Base-by-base conservation (phyloP, 2,797 vertebrate genomes). In the Buceros bicornis region DNA sequence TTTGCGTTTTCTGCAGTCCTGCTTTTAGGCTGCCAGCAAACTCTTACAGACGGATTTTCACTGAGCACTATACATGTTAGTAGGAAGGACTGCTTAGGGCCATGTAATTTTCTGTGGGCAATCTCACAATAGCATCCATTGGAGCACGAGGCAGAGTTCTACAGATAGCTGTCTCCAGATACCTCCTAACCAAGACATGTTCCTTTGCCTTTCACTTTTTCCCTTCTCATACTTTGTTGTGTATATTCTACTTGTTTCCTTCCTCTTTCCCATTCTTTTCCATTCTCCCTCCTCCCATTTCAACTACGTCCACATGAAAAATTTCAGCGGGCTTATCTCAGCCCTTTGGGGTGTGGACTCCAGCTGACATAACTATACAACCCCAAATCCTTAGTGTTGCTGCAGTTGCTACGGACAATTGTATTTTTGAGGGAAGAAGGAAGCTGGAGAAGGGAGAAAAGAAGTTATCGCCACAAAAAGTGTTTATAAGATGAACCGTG, bases 1-100 rank as follows among this genome's bases (percentile, higher is more conserved):
- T 96, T 76, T 69, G 81, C 82, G 62, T 67, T 79, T 94, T 96
- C 45, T 95, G 51, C 56, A 79, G 65, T 53, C 85, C 66, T 81
- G 54, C 47, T 43, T 93, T 71, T 66, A 94, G 70, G 83, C 70
- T 93, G 66, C 73, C 73, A 70, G 70, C 37, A 94, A 65, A 62
- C 15, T 76, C 74, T 54, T 76, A 77, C 60, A 66, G 54, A 79
- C 53, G 13, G 62, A 56, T 86, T 90, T 93, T 86, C 64, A 71
- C n/a, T 16, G 33, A 86, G 42, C 25, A 31, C 33, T 85, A 14
- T 18, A 54, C 16, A 43, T 1, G 6, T 61, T n/a, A 60, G 31
- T 53, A 71, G 35, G 22, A 62, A 90, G 37, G 25, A 40, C 67
- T 84, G 17, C 53, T 73, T 48, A 57, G 35, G 47, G 50, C 25